These are phyloP conservation scores for Pyrgus malvae DNA, from an alignment of 2,888 invertebrate genomes.

Conservation along the genomic window DNA sequence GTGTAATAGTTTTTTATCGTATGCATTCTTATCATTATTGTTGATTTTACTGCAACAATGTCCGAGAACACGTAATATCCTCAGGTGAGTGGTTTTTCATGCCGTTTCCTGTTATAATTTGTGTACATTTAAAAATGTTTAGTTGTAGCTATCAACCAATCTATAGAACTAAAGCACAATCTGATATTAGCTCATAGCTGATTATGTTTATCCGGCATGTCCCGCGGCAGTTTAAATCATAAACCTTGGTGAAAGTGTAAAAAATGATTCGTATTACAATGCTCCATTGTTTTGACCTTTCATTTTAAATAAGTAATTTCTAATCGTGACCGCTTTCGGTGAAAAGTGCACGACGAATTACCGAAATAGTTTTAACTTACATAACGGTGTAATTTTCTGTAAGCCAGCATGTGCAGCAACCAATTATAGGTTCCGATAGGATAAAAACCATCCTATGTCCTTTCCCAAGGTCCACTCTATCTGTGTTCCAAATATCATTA, in stretches of 20 bases:
- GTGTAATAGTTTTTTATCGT: slow-evolving; percentile 50
- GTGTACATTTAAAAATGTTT: not conserved
- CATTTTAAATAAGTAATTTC: slow-evolving; percentile 13
- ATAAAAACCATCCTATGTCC: too few species aligned
- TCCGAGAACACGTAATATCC: slow-evolving; percentile 46
- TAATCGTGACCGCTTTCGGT: slow-evolving; percentile 6
- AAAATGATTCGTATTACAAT: slow-evolving; percentile 4
- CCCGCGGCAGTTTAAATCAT: not conserved
- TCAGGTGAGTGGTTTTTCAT: slow-evolving; percentile 48
- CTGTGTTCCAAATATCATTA: too few species aligned
- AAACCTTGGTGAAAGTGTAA: slow-evolving; percentile 21
- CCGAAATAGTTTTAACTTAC: not conserved
- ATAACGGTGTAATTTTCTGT: not conserved
- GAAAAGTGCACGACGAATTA: not conserved
- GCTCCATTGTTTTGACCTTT: slow-evolving; percentile 31
- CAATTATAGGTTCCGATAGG: too few species aligned
- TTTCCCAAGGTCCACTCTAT: too few species aligned
- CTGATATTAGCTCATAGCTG: too few species aligned
- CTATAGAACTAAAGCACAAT: too few species aligned
- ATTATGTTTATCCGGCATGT: not conserved
- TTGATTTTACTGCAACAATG: slow-evolving; percentile 55
- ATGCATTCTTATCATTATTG: slow-evolving; percentile 52
- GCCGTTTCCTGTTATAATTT: slow-evolving; percentile 11
- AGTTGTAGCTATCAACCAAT: not conserved
- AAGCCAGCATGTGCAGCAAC: not conserved